Base-by-base conservation (phyloP, 2,888 invertebrate species). In the Coremacera marginata region DNA sequence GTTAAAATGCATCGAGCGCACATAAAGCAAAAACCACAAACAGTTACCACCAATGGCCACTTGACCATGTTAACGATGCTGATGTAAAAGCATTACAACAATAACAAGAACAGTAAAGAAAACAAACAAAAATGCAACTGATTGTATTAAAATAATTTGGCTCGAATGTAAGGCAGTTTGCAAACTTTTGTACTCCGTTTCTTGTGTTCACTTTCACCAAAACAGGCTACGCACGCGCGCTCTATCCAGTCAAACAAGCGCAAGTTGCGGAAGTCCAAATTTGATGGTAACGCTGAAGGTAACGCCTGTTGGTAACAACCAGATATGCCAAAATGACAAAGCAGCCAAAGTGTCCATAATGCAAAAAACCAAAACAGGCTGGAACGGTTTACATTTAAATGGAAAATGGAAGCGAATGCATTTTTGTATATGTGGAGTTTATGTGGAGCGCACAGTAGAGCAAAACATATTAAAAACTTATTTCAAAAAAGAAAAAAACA, bases 41-140 rank as follows among this genome's bases (percentile, higher is more conserved):
- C 70, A 70, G 27, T 52, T 27, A 5, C 5, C 63, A 63, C 27
- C 14, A 63, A 63, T 63, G 63, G 63, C 63, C 63, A 63, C 63
- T 63, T 63, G 63, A 63, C 63, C 63, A 63, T 31, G 63, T 63
- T 63, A 63, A 31, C 31, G 62, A 62, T 44, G 63, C 34, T 63
- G 25, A 25, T 27, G 27, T 16, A 62, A 27, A 16, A 62, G 25
- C 62, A 62, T 16, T 16, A 62, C 16, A 60, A 16, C 62, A 62
- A 62, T 31, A 62, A 62, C 62, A 62, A 5, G 3, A 31, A 31
- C 31, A 31, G 3, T 31, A 31, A 31, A 5, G 11, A 63, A 5
- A 31, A 14, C 1, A 19, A 25, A 60, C 25, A 60, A 60, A 60
- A 60, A 25, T 27, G 11, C 22, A 60, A 5, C 57, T 11, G 27